Base-by-base conservation (phyloP, 1,140 invertebrate genomes). In the Octopus bimaculoides region DNA sequence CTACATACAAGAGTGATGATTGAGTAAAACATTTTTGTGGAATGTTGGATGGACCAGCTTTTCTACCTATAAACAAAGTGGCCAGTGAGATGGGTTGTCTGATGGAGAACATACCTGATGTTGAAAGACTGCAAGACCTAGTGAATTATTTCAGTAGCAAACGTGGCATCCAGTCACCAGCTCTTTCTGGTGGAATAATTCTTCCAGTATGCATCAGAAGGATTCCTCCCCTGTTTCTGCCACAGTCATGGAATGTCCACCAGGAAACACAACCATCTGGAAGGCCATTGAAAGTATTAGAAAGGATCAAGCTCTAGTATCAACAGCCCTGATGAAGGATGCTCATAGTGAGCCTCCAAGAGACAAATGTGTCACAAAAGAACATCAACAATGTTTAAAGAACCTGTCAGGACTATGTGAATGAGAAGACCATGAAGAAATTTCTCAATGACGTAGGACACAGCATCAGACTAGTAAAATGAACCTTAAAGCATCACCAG, bases 31-130 rank as follows among this genome's bases (percentile, higher is more conserved):
- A 81, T 52, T 83, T 81, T 78, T 81, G 77, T 76, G 82, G 83
- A 14, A 82, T 82, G 80, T 20, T 84, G n/a, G 79, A 83, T 55
- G 78, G 79, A 12, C 77, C 83, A 41, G 82, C 83, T 54, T 84
- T 83, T 54, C 79, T 84, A 17, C 83, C 80, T 10, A 52, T 79
- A 26, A 54, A 52, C 6, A 54, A 83, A 7, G 80, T 83, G 5
- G 52, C 4, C n/a, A 76, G 14, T 14, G 81, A 81, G 1, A 82
- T 82, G 77, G 12, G 9, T 0, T 14, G 69, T 10, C 71, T 82
- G 5, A 54, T 12, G 56, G 74, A 79, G n/a, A 53, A 17, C 26
- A 77, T 69, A 5, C 79, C 80, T 61, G 80, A 78, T 12, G 66
- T 9, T 78, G 61, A 66, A 66, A n/a, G 61, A 66, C 7, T 79